Evolutionary conservation across 2,888 invertebrate genomes (phyloP), one percentile per base, ranked within the genome.

Genomic region (Crepidodera aurea): DNA sequence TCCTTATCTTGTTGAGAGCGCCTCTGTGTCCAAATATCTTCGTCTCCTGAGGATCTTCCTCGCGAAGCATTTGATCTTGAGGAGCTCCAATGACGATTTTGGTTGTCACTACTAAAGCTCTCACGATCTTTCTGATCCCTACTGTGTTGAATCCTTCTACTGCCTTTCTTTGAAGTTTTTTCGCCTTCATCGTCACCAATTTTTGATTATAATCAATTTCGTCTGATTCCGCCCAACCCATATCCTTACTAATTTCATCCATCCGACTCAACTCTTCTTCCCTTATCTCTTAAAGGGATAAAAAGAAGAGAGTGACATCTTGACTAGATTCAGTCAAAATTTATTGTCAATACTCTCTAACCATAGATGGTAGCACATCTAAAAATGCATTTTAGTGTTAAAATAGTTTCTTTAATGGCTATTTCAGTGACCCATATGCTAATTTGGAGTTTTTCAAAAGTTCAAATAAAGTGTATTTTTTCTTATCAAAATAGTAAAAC

Each of bases 131-230:
- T 61, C 7, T 67, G 53, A n/a, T 61, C 68, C 27, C 62, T 58
- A 5, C 53, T 59, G 74, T 75, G 64, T 73, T 76, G 68, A 1
- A 39, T 32, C n/a, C 58, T 54, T 57, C 60, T 65, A 1, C 63
- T 32, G 3, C 66, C 66, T 59, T 62, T 71, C 27, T 68, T 71
- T 6, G 68, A 55, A 7, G 69, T 66, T 69, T 69, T 75, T 62
- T 75, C 74, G 7, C 83, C 83, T 81, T 96, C 96, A 75, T 96
- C 96, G 82, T 97, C 96, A 77, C 96, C 78, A 97, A 83, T 82
- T 95, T 96, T 83, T 95, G 93, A 84, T 94, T 93, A 79, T 96
- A 96, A 82, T 96, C 96, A 78, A 96, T 93, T 79, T 95, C 95
- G 78, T 94, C 94, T 75, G 93, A 90, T 71, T 91, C 90, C 61